A percentile compares a stretch with the other conserved stretches of the same genome.
Conservation (phyloP, 2,888 invertebrate species). For the Catocala sponsa region DNA sequence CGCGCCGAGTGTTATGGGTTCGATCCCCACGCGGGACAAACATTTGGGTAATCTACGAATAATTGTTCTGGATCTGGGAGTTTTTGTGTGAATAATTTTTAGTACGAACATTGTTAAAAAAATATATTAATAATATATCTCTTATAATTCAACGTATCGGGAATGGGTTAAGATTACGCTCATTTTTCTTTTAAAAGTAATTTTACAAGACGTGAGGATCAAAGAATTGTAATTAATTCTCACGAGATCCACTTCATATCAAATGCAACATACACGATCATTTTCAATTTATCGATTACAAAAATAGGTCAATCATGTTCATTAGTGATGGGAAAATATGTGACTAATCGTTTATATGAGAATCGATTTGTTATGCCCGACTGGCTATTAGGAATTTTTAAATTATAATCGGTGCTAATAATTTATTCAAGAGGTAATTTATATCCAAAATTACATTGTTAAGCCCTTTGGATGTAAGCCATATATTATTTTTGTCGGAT, state of each 20-base stretch:
- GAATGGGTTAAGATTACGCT: too few species aligned
- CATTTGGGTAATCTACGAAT: too few species aligned
- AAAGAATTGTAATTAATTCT: neutral
- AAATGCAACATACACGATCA: slow-evolving; percentile 17
- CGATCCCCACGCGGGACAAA: too few species aligned
- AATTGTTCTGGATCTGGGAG: too few species aligned
- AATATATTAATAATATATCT: too few species aligned
- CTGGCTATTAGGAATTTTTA: slow-evolving; percentile 33
- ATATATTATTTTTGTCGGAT: slow-evolving; percentile 20
- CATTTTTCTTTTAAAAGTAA: too few species aligned
- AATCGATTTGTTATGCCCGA: slow-evolving; percentile 42
- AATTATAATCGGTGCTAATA: slow-evolving; percentile 39
- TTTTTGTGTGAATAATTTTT: too few species aligned
- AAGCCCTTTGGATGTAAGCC: slow-evolving; percentile 21
- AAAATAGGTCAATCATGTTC: slow-evolving; percentile 40
- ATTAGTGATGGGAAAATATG: slow-evolving; percentile 40
- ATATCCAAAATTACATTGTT: slow-evolving; percentile 34
- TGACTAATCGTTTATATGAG: slow-evolving; percentile 44
- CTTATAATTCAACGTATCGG: too few species aligned
- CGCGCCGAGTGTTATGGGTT: too few species aligned
- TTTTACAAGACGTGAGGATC: neutral
- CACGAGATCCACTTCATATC: slow-evolving; percentile 11
- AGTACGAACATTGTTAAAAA: too few species aligned
- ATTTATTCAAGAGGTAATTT: slow-evolving; percentile 42
- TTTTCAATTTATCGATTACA: slow-evolving; percentile 30